Evolutionary conservation across 2,888 invertebrate genomes (phyloP), one percentile per base, ranked within the genome.

Genomic region (Pseudococcus jackbeardsleyi): DNA sequence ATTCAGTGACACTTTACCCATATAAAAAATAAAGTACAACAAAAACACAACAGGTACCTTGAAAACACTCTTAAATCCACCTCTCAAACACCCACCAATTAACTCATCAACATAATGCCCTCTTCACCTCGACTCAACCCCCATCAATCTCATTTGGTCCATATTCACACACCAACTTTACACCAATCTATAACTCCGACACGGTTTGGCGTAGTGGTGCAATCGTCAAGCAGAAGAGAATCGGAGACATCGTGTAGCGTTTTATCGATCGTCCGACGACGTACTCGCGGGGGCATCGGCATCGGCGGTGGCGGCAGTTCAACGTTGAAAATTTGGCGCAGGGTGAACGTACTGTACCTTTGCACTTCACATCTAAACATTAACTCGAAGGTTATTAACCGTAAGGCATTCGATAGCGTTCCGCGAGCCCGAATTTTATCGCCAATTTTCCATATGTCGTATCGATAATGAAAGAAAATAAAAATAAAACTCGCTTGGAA

Each of bases 321-420:
- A 59, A 85, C 33, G 85, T 54, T 42, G 54, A 85, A 85, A 85
- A 59, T 85, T 85, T 85, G 85, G 85, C 85, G 85, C 85, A 85
- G 59, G 85, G 85, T 85, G 85, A 85, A 85, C 59, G 85, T 85
- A 50, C 64, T 64, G 26, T 33, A 33, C 15, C 15, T 50, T 19
- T 22, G n/a, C 46, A 22, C 50, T 84, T 50, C 84, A 46, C 50
- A 11, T 50, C 22, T 19, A 50, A 48, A 82, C 82, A 17, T 42
- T 50, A 50, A 84, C 84, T 48, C 82, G 84, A 48, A 48, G 48
- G 84, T 48, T 84, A 46, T 84, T 22, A 84, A 50, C 84, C 26
- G 48, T 82, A 72, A 33, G 68, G 68, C 15, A 50, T 17, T 15
- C 50, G 50, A 17, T 22, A 64, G 26, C 19, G 22, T 19, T 22